Conservation (phyloP, 2,113 vertebrate genomes). For the Dermatemys mawii region DNA sequence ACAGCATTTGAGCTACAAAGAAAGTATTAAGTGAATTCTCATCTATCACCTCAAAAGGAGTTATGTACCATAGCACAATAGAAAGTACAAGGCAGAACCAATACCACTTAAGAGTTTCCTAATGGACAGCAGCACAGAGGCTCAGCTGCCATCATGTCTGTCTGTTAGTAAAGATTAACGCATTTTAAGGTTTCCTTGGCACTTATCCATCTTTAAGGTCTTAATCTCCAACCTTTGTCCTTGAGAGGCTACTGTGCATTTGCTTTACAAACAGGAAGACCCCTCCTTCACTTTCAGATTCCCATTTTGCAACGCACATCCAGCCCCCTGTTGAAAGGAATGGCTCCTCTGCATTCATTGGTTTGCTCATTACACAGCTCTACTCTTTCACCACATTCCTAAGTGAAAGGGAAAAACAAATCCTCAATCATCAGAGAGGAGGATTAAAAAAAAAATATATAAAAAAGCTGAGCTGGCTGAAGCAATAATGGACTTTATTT, state of each 20-base stretch:
- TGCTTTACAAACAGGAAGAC: conserved; percentile 1
- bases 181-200: conserved; percentile 24
- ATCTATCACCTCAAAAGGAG: neutral
- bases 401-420: neutral
- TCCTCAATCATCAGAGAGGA: neutral
- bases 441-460: neutral
- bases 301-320: accelerated
- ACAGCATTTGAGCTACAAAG: neutral
- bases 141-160: neutral
- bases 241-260: neutral
- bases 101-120: neutral
- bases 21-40: neutral
- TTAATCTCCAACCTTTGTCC: conserved; percentile 20
- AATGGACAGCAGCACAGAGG: accelerated
- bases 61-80: neutral
- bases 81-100: neutral
- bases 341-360: neutral
- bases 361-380: neutral
- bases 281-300: neutral
- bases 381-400: neutral
- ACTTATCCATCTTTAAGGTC: conserved; percentile 31
- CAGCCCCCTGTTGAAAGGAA: neutral
- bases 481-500: neutral
- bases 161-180: neutral
- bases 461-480: neutral